Conservation (phyloP, 2,797 vertebrate species). For the Platalea minor region DNA sequence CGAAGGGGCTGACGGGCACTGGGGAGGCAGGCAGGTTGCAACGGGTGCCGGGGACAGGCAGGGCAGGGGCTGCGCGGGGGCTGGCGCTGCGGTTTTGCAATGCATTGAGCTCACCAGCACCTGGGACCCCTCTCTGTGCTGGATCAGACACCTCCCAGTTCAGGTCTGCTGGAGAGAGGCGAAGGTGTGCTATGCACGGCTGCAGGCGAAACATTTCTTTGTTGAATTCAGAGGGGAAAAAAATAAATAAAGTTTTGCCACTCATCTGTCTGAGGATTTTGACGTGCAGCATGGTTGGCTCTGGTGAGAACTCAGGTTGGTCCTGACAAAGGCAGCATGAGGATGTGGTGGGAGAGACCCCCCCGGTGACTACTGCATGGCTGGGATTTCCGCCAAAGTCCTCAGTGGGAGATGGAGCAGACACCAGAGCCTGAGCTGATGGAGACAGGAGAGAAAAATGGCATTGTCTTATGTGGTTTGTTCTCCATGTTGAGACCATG, state of each 20-base stretch:
- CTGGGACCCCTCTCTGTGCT: neutral
- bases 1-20: fast-evolving
- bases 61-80: neutral
- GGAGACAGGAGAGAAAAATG: neutral
- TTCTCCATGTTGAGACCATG: neutral
- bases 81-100: neutral
- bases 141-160: neutral
- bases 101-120: neutral
- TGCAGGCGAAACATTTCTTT: neutral
- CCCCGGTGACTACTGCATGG: fast-evolving
- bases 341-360: neutral
- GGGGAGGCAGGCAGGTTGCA: neutral
- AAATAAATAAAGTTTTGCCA: neutral
- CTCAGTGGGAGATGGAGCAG: neutral
- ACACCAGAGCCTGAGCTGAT: neutral
- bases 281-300: neutral
- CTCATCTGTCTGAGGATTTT: neutral
- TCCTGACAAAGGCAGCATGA: neutral
- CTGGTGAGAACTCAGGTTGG: neutral
- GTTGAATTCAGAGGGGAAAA: neutral
- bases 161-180: neutral
- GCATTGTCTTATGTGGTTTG: neutral
- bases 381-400: neutral
- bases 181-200: neutral
- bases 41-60: neutral